Conservation (phyloP, 2,113 vertebrate genomes). For the Drymodes brunneopygia region DNA sequence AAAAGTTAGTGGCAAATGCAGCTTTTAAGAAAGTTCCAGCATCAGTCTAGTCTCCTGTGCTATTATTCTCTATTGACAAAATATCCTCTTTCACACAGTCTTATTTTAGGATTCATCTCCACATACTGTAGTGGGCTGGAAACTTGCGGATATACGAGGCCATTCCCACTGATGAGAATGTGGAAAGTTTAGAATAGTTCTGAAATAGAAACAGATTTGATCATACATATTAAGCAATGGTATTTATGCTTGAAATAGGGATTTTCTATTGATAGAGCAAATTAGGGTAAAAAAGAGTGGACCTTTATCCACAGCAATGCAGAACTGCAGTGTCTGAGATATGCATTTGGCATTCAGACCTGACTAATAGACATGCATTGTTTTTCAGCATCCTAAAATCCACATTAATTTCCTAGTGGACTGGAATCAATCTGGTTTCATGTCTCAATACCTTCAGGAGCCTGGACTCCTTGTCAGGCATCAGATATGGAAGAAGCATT, state of each 20-base stretch:
- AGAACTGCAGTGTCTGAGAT: not conserved
- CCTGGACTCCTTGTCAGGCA: not conserved
- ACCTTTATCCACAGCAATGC: not conserved
- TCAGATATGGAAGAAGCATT: not conserved
- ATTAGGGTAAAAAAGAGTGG: not conserved
- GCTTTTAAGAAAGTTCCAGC: not conserved
- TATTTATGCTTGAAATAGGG: not conserved
- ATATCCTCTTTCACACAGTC: not conserved
- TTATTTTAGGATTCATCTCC: not conserved
- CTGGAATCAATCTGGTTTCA: not conserved
- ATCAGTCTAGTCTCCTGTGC: not conserved
- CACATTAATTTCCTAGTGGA: not conserved
- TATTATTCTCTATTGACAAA: not conserved
- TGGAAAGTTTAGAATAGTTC: not conserved
- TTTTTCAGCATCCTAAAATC: not conserved
- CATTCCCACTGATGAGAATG: not conserved
- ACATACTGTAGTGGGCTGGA: not conserved
- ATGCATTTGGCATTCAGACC: not conserved
- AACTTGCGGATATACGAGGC: not conserved
- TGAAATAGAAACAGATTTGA: not conserved
- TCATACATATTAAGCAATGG: not conserved
- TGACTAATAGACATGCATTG: not conserved
- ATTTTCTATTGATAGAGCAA: not conserved
- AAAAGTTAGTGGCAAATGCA: not conserved
- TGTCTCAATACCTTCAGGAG: not conserved